Base-by-base conservation (phyloP, 2,113 vertebrate genomes). In the Jacana jacana region DNA sequence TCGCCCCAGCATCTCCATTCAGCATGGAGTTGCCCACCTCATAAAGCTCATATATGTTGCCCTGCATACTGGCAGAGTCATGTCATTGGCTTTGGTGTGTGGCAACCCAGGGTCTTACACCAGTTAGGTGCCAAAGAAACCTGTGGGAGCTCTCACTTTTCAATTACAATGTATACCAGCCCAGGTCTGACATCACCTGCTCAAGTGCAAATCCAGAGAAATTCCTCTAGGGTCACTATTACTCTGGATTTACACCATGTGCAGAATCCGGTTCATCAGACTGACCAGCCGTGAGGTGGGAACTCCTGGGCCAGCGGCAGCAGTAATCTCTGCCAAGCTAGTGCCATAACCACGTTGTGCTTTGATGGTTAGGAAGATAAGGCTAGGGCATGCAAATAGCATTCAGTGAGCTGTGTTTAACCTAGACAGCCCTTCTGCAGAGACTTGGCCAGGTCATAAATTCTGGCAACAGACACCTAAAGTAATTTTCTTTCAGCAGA, bases 351-450 rank as follows among this genome's bases (percentile, higher is more conserved):
- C 73, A 4, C 12, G 49, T 54, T 88, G 80, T 97, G 77, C 88
- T 89, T 89, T 12, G 86, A 95, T 94, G 84, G 77, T 15, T 81
- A 64, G 63, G 66, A 85, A 87, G 92, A 95, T 94, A 95, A 96
- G 77, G 31, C 70, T 66, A 40, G 80, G 77, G 44, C 77, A 91
- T 81, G 88, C 88, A 97, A 89, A 95, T 46, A 79, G 77, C 27
- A 18, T 60, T 72, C 69, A 66, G 55, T 57, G 84, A 85, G 78
- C 84, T 66, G 28, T 31, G 82, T 42, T 94, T 69, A 94, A 15
- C 83, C 63, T 51, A 64, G 70, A 72, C 86, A 77, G 51, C 14
- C 58, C 73, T 89, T 79, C 92, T 94, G 88, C 92, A 89, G 86
- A 87, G 81, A 70, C 93, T 82, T 91, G 89, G 58, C 75, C 63